phyloP scores from a whole-genome alignment of 2,113 vertebrate species.

The Anser cygnoides region DNA sequence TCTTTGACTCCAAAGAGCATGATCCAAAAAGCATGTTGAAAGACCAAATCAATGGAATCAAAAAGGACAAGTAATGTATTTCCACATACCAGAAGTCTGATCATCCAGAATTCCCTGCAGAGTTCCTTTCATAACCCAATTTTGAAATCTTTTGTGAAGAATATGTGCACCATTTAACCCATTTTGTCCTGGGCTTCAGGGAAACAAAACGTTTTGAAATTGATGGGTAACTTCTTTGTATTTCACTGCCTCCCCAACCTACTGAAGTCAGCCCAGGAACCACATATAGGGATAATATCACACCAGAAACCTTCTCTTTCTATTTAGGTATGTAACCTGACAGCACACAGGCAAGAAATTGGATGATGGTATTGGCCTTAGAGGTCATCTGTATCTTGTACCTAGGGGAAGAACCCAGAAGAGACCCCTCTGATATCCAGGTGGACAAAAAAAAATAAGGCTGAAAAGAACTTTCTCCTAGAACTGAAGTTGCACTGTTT shows the following conservation, averaged over 20 bases:
- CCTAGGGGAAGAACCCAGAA: neutral
- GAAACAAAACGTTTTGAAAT: neutral
- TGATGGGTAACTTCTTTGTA: neutral
- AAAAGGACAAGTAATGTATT: neutral
- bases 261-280: neutral
- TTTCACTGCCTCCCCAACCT: neutral
- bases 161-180: neutral
- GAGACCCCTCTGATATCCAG: neutral
- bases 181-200: neutral
- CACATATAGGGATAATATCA: neutral
- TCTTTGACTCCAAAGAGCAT: neutral
- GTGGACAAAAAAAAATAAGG: neutral
- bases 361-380: neutral
- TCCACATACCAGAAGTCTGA: neutral
- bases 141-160: neutral
- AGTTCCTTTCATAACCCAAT: neutral
- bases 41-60: neutral
- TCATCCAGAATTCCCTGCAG: neutral
- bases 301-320: neutral
- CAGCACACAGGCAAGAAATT: neutral
- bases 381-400: neutral
- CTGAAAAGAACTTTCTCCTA: neutral
- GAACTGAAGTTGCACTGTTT: neutral
- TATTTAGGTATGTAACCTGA: neutral
- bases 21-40: neutral